Conservation (phyloP, 2,888 invertebrate genomes). For the Xanthorhoe spadicearia region DNA sequence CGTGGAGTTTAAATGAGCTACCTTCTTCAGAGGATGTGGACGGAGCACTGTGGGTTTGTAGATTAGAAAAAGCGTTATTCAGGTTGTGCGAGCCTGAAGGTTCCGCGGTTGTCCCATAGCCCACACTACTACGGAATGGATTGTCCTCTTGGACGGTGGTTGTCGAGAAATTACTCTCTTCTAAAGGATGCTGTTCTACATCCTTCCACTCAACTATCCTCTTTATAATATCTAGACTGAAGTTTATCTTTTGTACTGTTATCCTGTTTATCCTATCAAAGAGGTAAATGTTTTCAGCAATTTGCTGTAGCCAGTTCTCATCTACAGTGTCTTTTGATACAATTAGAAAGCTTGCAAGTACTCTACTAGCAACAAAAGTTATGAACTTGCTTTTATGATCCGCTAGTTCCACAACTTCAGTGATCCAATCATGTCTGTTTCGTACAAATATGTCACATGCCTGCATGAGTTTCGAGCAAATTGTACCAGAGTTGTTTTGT, state of each 20-base stretch:
- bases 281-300: constrained; percentile 89
- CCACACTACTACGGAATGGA: constrained; percentile 72
- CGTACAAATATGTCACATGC: constrained; percentile 91
- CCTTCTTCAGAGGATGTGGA: constrained; percentile 68
- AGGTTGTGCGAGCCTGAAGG: constrained; percentile 69
- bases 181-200: constrained; percentile 90
- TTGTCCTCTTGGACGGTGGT: constrained; percentile 73
- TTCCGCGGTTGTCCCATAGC: constrained; percentile 61
- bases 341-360: constrained; percentile 92
- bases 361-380: constrained; percentile 91
- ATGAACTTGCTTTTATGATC: constrained; percentile 92
- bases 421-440: constrained; percentile 93
- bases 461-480: constrained; percentile 92
- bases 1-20: constrained; percentile 70
- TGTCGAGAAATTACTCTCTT: constrained; percentile 85
- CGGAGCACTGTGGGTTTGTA: constrained; percentile 72
- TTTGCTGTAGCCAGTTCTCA: constrained; percentile 91
- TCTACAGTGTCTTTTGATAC: constrained; percentile 93
- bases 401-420: constrained; percentile 92
- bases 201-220: constrained; percentile 96
- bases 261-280: constrained; percentile 87
- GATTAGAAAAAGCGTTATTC: constrained; percentile 77
- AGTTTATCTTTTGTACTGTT: constrained; percentile 90
- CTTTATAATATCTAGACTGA: constrained; percentile 93
- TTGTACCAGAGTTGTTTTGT: constrained; percentile 92